Evolutionary conservation across 2,797 vertebrate genomes (phyloP), one percentile per base, ranked within the genome.

Genomic region (Hapalemur alaotrensis): DNA sequence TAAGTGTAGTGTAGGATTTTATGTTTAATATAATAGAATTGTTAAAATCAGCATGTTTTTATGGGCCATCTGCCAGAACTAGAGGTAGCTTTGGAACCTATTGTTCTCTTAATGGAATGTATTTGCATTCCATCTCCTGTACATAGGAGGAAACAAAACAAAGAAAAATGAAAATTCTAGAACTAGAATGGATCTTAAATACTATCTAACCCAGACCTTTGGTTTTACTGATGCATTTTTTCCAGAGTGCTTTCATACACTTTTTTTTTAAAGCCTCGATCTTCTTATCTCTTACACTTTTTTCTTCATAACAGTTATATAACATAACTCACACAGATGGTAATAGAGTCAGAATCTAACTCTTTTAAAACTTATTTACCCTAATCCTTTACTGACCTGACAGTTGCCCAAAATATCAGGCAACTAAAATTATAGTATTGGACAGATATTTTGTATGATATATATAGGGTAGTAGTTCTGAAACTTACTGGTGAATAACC

Each of bases 11-110:
- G 43, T 22, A 59, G 76, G 63, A 43, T 93, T 95, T 95, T 69
- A 25, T 89, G 30, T 89, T 73, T 92, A 88, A 80, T 89, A 91
- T 92, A 88, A 80, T 89, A 93, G 75, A 96, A 79, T 93, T 86
- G 52, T 96, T 91, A 87, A 88, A 88, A 79, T 96, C 75, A 78
- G 32, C 32, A 32, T 86, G 43, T 93, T 94, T 91, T 94, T 97
- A 75, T 78, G 41, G 72, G 18, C 76, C 70, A 15, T 89, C 81
- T 96, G 73, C 79, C 65, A 95, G 85, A 57, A 89, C 41, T 73
- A 43, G 76, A 95, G 94, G 38, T 81, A 75, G 23, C 82, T 92
- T 93, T 95, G 78, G 13, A 90, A 79, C 57, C 50, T 95, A 0
- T 59, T 84, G 43, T 41, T 95, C 23, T 50, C 35, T 84, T 91